A percentile compares a stretch with the other conserved stretches of the same genome.
phyloP scores from a whole-genome alignment of 2,888 invertebrate species.

The Tetrapedia diversipes region DNA sequence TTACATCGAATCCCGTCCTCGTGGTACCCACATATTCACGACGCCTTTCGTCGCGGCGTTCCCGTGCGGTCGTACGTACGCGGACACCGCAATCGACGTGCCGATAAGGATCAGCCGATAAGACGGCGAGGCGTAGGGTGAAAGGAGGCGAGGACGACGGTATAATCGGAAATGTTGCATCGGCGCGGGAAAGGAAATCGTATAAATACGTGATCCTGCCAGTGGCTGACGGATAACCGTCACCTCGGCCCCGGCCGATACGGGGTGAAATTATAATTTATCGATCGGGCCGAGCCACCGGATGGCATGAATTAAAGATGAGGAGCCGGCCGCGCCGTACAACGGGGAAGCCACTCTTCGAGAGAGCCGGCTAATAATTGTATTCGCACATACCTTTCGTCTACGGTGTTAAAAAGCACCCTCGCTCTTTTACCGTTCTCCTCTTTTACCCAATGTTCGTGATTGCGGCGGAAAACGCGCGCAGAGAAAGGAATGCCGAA shows the following conservation, averaged over 20 bases:
- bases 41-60: constrained; percentile 4
- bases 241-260: constrained; percentile 72
- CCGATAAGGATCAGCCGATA: constrained; percentile 42
- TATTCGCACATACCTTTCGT: constrained; percentile 72
- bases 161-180: constrained; percentile 57
- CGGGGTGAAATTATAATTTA: constrained; percentile 81
- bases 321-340: constrained; percentile 69
- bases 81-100: constrained; percentile 29
- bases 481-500: constrained; percentile 12
- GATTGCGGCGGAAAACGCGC: constrained; percentile 54
- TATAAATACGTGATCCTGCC: constrained; percentile 74
- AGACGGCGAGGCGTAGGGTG: constrained; percentile 31
- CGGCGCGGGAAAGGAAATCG: constrained; percentile 65
- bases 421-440: not conserved
- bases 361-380: constrained; percentile 78
- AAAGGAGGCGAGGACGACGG: constrained; percentile 36
- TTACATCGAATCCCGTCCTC: constrained; percentile 2
- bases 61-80: not conserved
- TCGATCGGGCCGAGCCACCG: constrained; percentile 80
- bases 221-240: constrained; percentile 76
- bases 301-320: constrained; percentile 82
- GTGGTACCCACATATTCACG: not conserved
- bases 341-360: constrained; percentile 75
- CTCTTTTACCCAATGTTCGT: not conserved
- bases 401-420: constrained; percentile 59